Conservation (phyloP, 1,140 invertebrate species). For the Sycobia sp. region DNA sequence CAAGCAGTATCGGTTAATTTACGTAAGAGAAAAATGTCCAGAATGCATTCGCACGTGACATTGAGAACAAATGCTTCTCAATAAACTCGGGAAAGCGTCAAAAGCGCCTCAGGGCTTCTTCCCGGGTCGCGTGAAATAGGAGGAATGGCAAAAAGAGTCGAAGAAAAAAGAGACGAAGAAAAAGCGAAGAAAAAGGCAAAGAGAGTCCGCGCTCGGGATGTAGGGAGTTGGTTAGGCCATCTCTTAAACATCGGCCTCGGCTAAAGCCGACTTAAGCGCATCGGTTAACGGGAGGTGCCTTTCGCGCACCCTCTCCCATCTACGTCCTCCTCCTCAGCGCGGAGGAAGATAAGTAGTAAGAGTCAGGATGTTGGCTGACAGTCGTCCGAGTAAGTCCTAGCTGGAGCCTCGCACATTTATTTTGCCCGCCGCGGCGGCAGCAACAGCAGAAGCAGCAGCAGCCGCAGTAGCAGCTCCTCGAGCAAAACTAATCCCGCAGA, state of each 20-base stretch:
- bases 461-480: neutral
- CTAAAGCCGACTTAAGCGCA: conserved; percentile 19
- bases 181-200: neutral
- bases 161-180: too few relatives aligned
- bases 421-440: too few relatives aligned
- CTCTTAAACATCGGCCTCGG: conserved; percentile 18
- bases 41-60: too few relatives aligned
- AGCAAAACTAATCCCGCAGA: conserved; percentile 32
- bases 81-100: conserved; percentile 20
- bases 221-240: neutral
- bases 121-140: neutral
- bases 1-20: too few relatives aligned
- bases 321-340: too few relatives aligned
- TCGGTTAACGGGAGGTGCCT: neutral
- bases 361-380: neutral
- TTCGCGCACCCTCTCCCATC: too few relatives aligned
- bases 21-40: too few relatives aligned
- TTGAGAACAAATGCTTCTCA: too few relatives aligned
- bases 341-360: too few relatives aligned
- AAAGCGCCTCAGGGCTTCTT: conserved; percentile 1
- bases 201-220: neutral
- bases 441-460: too few relatives aligned
- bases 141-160: too few relatives aligned
- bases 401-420: neutral
- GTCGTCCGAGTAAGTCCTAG: too few relatives aligned